Evolutionary conservation across 2,888 invertebrate genomes (phyloP).

Genomic region (Leptinotarsa peninsularis): DNA sequence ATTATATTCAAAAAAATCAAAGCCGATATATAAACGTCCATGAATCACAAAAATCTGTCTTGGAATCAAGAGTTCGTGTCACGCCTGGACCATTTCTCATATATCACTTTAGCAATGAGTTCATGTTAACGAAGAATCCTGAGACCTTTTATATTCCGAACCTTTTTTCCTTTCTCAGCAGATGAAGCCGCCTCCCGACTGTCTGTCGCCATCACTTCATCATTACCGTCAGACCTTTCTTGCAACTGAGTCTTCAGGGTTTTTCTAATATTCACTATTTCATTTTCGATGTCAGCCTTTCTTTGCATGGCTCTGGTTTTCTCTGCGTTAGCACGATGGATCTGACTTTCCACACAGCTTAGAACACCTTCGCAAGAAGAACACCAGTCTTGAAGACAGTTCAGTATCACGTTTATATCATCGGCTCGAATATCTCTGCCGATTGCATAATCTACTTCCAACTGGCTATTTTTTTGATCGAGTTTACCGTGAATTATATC

Average conservation of each 20-base stretch:
- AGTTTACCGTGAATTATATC: conserved; percentile 96
- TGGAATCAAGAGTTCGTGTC: conserved; percentile 20
- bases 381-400: conserved; percentile 90
- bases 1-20: conserved; percentile 1
- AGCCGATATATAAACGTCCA: conserved; percentile 11
- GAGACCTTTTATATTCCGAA: conserved; percentile 54
- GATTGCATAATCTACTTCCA: conserved; percentile 94
- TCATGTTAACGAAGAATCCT: conserved; percentile 48
- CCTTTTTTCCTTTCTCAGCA: conserved; percentile 67
- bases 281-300: conserved; percentile 85
- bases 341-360: conserved; percentile 89
- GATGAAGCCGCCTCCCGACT: conserved; percentile 73
- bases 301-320: conserved; percentile 85
- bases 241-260: conserved; percentile 82
- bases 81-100: conserved; percentile 29
- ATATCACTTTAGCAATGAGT: conserved; percentile 40
- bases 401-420: conserved; percentile 84
- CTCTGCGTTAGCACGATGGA: conserved; percentile 85
- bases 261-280: conserved; percentile 90
- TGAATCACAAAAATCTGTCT: not conserved
- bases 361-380: conserved; percentile 88
- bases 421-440: conserved; percentile 91
- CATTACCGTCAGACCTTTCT: conserved; percentile 77
- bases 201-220: conserved; percentile 85
- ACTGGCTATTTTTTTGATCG: conserved; percentile 92